A percentile compares a stretch with the other conserved stretches of the same genome.
Conservation (phyloP, 2,888 invertebrate species). For the Mythimna albipuncta region DNA sequence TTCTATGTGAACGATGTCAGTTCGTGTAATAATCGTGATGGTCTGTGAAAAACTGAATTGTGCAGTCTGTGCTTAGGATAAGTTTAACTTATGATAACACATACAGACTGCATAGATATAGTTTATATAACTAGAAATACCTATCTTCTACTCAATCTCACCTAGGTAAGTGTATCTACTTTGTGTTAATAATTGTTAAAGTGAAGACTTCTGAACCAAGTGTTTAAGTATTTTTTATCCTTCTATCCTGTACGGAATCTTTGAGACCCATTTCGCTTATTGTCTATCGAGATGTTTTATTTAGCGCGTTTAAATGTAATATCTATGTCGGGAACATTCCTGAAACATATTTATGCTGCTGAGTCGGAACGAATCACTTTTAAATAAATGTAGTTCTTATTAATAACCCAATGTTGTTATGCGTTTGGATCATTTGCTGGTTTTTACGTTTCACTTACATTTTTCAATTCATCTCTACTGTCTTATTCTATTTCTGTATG, state of each 20-base stretch:
- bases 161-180: slow-evolving; percentile 60
- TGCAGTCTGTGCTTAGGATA: slow-evolving; percentile 68
- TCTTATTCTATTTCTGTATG: slow-evolving; percentile 43
- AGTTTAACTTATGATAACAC: slow-evolving; percentile 65
- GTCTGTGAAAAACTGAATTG: slow-evolving; percentile 50
- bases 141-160: slow-evolving; percentile 61
- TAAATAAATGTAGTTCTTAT: slow-evolving; percentile 42
- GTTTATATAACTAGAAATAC: slow-evolving; percentile 53
- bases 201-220: slow-evolving; percentile 68
- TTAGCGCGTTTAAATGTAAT: slow-evolving; percentile 24
- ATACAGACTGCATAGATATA: slow-evolving; percentile 71
- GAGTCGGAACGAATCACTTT: slow-evolving; percentile 36
- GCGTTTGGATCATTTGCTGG: slow-evolving; percentile 37
- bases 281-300: slow-evolving; percentile 29
- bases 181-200: slow-evolving; percentile 67
- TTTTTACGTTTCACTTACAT: slow-evolving; percentile 40
- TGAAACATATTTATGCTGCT: slow-evolving; percentile 23
- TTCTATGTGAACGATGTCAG: slow-evolving; percentile 41
- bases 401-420: slow-evolving; percentile 37
- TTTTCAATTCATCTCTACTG: slow-evolving; percentile 27
- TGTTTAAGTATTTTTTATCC: slow-evolving; percentile 66
- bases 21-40: slow-evolving; percentile 36
- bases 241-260: slow-evolving; percentile 57
- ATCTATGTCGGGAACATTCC: slow-evolving; percentile 48
- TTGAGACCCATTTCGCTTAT: slow-evolving; percentile 66